These are phyloP conservation scores for Chalcis sispes DNA, from an alignment of 2,888 invertebrate genomes.

Conservation along the genomic window DNA sequence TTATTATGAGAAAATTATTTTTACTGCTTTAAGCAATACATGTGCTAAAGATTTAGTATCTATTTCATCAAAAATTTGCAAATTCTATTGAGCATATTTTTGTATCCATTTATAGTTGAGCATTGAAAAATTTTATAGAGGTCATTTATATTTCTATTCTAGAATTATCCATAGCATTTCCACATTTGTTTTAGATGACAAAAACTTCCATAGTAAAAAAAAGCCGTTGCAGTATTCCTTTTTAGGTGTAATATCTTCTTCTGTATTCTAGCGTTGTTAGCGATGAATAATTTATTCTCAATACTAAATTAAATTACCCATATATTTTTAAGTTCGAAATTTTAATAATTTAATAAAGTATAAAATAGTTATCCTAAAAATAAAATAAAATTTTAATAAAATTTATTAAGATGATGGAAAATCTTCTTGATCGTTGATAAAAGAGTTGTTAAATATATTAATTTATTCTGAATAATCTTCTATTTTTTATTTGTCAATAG, in stretches of 20 bases:
- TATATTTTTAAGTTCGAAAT: too few relatives aligned
- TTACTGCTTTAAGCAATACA: constrained; percentile 32
- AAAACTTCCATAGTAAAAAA: neutral
- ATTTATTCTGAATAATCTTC: too few relatives aligned
- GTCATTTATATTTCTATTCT: neutral
- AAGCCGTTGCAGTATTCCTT: too few relatives aligned
- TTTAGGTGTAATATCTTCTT: too few relatives aligned
- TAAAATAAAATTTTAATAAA: neutral
- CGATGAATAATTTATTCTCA: too few relatives aligned
- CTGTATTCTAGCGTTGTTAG: too few relatives aligned
- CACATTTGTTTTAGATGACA: neutral
- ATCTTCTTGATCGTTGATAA: too few relatives aligned
- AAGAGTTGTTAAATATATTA: too few relatives aligned
- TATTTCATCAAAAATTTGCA: constrained; percentile 25
- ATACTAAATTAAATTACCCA: too few relatives aligned
- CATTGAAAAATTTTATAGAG: neutral
- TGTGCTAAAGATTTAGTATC: constrained; percentile 23
- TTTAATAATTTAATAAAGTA: too few relatives aligned
- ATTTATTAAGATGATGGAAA: neutral
- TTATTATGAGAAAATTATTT: constrained; percentile 27
- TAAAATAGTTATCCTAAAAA: too few relatives aligned
- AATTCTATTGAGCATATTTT: constrained; percentile 23
- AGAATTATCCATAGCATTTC: neutral
- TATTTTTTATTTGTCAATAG: too few relatives aligned
- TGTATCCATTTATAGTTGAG: constrained; percentile 1